These are phyloP conservation scores for Furcifer pardalis DNA, from an alignment of 2,797 vertebrate species.

Conservation along the genomic window DNA sequence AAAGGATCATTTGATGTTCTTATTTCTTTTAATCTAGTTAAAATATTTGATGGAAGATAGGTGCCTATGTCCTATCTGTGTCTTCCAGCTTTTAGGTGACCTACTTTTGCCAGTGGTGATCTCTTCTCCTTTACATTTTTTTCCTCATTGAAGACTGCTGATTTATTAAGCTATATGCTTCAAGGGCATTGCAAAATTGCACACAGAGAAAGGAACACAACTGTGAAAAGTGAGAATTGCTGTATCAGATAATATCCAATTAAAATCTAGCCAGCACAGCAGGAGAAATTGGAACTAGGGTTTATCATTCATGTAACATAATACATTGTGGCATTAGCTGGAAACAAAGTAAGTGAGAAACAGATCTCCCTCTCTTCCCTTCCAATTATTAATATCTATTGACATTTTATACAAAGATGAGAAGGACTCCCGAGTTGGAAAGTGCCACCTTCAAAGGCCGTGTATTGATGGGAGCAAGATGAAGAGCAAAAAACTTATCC, in stretches of 20 bases:
- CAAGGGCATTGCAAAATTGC: slow-evolving; percentile 67
- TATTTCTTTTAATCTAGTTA: slow-evolving; percentile 52
- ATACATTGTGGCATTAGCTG: slow-evolving; percentile 54
- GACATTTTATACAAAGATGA: slow-evolving; percentile 29
- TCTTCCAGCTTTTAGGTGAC: slow-evolving; percentile 58
- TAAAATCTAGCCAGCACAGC: slow-evolving; percentile 70
- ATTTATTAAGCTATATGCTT: slow-evolving; percentile 64
- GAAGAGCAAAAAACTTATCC: slow-evolving; percentile 27
- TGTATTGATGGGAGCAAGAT: slow-evolving; percentile 17
- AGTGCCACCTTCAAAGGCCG: slow-evolving; percentile 36
- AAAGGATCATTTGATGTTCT: slow-evolving; percentile 31
- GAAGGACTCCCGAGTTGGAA: slow-evolving; percentile 12
- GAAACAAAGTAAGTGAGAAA: slow-evolving; percentile 64
- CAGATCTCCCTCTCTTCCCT: slow-evolving; percentile 40
- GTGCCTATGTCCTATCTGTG: slow-evolving; percentile 26
- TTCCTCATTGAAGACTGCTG: slow-evolving; percentile 67
- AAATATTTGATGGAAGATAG: slow-evolving; percentile 48
- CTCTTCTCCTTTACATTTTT: slow-evolving; percentile 60
- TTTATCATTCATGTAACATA: slow-evolving; percentile 66
- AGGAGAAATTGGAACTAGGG: slow-evolving; percentile 62
- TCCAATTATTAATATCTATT: slow-evolving; percentile 50
- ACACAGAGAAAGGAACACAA: slow-evolving; percentile 61
- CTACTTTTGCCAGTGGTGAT: slow-evolving; percentile 60
- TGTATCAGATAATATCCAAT: slow-evolving; percentile 70
- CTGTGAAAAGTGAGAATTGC: slow-evolving; percentile 68